Conservation (phyloP, 2,888 invertebrate genomes). For the Lithosia quadra region DNA sequence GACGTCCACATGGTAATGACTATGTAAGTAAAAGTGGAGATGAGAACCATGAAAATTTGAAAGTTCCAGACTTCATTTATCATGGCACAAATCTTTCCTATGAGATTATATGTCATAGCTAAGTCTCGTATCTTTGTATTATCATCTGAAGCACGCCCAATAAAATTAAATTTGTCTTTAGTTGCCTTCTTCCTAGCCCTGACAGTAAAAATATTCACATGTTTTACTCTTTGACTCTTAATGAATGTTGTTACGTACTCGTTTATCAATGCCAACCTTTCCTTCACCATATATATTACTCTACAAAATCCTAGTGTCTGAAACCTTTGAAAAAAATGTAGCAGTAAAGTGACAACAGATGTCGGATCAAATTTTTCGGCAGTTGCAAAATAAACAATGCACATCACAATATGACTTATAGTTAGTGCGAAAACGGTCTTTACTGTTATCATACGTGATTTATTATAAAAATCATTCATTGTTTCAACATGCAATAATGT, state of each 20-base stretch:
- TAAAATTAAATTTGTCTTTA: slow-evolving; percentile 50
- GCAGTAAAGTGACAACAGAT: slow-evolving; percentile 41
- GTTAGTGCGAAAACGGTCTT: slow-evolving; percentile 41
- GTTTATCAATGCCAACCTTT: slow-evolving; percentile 63
- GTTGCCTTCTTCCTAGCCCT: slow-evolving; percentile 31
- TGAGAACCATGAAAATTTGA: slow-evolving; percentile 70
- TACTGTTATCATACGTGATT: slow-evolving; percentile 41
- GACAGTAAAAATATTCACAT: slow-evolving; percentile 51
- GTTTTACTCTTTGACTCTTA: slow-evolving; percentile 51
- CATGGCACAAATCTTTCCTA: slow-evolving; percentile 62
- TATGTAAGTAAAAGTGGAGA: slow-evolving; percentile 66
- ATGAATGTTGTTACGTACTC: slow-evolving; percentile 59
- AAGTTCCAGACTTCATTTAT: slow-evolving; percentile 71
- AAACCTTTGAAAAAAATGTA: slow-evolving; percentile 62
- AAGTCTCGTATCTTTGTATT: slow-evolving; percentile 66
- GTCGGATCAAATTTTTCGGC: slow-evolving; percentile 30
- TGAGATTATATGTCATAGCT: slow-evolving; percentile 59
- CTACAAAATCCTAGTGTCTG: slow-evolving; percentile 64
- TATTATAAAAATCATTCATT: slow-evolving; percentile 52
- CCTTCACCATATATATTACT: slow-evolving; percentile 58
- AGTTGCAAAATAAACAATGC: slow-evolving; percentile 44
- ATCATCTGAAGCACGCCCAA: slow-evolving; percentile 51
- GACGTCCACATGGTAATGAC: slow-evolving; percentile 68
- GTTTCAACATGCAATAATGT: slow-evolving; percentile 21
- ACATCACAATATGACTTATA: slow-evolving; percentile 43